Conservation (phyloP, 1,140 invertebrate genomes). For the Caerostris extrusa region DNA sequence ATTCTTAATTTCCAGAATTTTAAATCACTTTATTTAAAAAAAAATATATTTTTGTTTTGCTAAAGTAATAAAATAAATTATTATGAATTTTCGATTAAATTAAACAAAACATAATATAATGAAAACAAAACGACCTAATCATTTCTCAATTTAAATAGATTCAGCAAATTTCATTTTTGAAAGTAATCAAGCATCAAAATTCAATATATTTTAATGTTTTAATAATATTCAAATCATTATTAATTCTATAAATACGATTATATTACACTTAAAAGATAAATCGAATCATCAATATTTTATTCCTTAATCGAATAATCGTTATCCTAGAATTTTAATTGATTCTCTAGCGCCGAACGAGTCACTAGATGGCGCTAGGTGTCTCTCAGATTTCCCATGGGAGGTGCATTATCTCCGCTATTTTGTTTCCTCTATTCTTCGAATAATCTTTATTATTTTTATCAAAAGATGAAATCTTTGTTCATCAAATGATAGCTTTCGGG, state of each 20-base stretch:
- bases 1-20: too few species aligned
- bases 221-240: neutral
- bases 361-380: slow-evolving; percentile 70
- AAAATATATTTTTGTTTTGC: too few species aligned
- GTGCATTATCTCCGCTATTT: neutral
- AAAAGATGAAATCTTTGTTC: slow-evolving; percentile 50
- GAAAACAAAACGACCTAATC: too few species aligned
- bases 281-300: neutral
- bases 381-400: neutral
- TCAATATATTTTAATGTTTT: neutral
- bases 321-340: slow-evolving; percentile 15
- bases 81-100: too few species aligned
- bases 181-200: neutral
- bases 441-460: slow-evolving; percentile 35
- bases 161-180: too few species aligned
- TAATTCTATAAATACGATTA: neutral
- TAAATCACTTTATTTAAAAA: too few species aligned
- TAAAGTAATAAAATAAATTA: too few species aligned
- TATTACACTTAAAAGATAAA: neutral
- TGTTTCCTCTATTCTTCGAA: neutral
- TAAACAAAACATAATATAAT: too few species aligned
- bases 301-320: neutral
- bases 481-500: slow-evolving; percentile 50
- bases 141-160: too few species aligned
- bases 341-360: neutral